Base-by-base conservation (phyloP, 2,797 vertebrate species). In the Coluber constrictor region DNA sequence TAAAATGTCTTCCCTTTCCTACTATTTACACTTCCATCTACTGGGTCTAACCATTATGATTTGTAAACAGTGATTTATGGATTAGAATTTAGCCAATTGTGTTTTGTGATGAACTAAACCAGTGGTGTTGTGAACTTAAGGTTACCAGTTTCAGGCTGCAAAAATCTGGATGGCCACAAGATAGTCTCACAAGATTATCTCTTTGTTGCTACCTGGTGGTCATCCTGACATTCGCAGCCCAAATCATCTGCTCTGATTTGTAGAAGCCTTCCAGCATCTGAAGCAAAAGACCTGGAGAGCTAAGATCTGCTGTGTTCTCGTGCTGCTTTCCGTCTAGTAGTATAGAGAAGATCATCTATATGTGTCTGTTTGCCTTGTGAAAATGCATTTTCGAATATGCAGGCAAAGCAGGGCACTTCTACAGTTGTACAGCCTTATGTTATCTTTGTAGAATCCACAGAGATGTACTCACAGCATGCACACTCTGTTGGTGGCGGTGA, bases 381-480 rank as follows among this genome's bases (percentile, higher is more conserved):
- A 95, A 70, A 9, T 23, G 16, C 86, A 27, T 86, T 93, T 87
- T 0, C 0, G 43, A 25, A 91, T 93, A 47, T 8, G 93, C 51
- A 74, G 92, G 86, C 88, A 57, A 91, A 93, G 88, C 88, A 32
- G 91, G 91, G 54, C 92, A 94, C 87, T 92, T 94, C 60, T 91
- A 25, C 93, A 25, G 0, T 95, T 92, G 86, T 25, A 91, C 60
- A 86, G 70, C 91, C 70, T 94, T 94, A 94, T 95, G 92, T 95
- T 96, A 57, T 95, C 94, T 93, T 93, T 90, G 25, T 96, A 99
- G 99, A 99, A 94, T 98, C 98, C 93, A 97, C 98, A 54, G 98
- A 99, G 96, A 96, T 97, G 0, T 97, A 98, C 79, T 98, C 98
- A 57, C 98, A 99, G 97, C 98, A 99, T 95, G 98, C 98, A 0